These are phyloP conservation scores for Rhamphomyia laevipes DNA, from an alignment of 2,888 invertebrate species.

Conservation along the genomic window DNA sequence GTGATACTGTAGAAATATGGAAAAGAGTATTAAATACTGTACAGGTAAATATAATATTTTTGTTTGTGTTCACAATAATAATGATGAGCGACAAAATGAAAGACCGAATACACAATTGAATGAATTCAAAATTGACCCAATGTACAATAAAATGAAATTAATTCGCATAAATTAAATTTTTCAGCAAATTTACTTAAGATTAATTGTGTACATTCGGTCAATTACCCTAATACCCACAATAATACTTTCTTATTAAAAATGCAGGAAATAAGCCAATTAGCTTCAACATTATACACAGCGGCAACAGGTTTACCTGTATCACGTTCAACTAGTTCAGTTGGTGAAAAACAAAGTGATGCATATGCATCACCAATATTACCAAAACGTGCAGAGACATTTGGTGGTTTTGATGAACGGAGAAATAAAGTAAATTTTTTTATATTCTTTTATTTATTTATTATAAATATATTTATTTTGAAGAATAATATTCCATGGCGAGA, in stretches of 20 bases:
- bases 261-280: slow-evolving; percentile 59
- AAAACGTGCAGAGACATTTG: slow-evolving; percentile 90
- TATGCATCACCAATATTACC: slow-evolving; percentile 80
- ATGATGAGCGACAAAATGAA: too few species aligned
- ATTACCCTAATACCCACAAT: too few species aligned
- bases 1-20: slow-evolving; percentile 68
- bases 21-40: slow-evolving; percentile 54
- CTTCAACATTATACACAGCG: slow-evolving; percentile 58
- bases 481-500: slow-evolving; percentile 39
- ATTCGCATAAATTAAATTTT: too few species aligned
- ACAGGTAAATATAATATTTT: slow-evolving; percentile 24
- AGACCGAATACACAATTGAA: too few species aligned
- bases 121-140: too few species aligned
- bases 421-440: slow-evolving; percentile 23
- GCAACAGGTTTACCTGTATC: slow-evolving; percentile 62
- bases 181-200: too few species aligned
- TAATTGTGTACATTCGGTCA: too few species aligned
- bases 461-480: slow-evolving; percentile 4
- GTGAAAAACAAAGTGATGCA: slow-evolving; percentile 77
- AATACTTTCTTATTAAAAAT: background rate
- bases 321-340: slow-evolving; percentile 86
- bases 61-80: too few species aligned
- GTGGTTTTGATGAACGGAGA: slow-evolving; percentile 70
- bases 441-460: background rate
- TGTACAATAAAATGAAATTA: too few species aligned